Conservation (phyloP, 2,888 invertebrate genomes). For the Chymomyza procnemis region DNA sequence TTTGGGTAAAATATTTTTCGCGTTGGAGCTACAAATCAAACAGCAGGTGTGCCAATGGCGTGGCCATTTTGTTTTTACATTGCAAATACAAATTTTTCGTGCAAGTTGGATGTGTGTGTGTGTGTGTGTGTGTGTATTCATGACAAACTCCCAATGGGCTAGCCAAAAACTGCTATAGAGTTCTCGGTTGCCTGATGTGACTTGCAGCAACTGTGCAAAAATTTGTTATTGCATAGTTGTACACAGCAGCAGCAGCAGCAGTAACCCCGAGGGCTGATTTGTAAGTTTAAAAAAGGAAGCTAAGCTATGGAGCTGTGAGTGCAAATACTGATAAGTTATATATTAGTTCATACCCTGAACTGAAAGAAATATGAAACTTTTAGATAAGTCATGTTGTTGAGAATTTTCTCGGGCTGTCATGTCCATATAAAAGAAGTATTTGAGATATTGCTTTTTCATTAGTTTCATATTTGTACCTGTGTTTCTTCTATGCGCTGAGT, state of each 20-base stretch:
- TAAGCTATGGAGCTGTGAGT: slow-evolving; percentile 8
- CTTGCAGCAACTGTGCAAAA: slow-evolving; percentile 3
- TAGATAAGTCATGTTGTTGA: no score
- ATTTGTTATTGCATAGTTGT: slow-evolving; percentile 8
- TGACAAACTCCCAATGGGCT: slow-evolving; percentile 24
- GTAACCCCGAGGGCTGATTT: not conserved
- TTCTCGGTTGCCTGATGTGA: not conserved
- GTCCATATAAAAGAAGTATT: no score
- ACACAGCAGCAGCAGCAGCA: not conserved
- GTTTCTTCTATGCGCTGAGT: no score
- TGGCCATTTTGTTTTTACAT: slow-evolving; percentile 66
- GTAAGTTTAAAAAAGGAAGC: not conserved
- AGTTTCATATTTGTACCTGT: no score
- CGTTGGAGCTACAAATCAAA: slow-evolving; percentile 54
- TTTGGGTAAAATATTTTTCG: not conserved
- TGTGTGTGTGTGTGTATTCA: slow-evolving; percentile 27
- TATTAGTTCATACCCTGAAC: no score
- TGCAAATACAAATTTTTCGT: slow-evolving; percentile 64
- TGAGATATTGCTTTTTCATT: no score
- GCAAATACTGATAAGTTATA: no score
- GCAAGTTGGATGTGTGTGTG: slow-evolving; percentile 17
- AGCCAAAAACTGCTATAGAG: not conserved
- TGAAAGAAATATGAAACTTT: no score
- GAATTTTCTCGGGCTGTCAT: no score
- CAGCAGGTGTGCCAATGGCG: slow-evolving; percentile 56